phyloP scores from a whole-genome alignment of 2,113 vertebrate genomes.

The Apistogramma diplotaenia region DNA sequence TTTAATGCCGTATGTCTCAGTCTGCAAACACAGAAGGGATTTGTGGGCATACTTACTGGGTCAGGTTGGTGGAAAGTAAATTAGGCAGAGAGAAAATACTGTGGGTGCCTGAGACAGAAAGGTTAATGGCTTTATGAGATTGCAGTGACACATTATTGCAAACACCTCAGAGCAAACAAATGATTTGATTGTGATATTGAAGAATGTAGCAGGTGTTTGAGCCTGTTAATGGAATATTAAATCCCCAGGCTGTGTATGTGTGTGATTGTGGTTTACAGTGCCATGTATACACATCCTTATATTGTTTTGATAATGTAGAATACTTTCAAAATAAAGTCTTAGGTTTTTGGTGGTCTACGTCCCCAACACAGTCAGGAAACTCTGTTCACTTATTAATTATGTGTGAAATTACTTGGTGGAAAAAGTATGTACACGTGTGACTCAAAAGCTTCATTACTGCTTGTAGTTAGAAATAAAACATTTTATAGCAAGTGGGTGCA shows the following conservation, averaged over 20 bases:
- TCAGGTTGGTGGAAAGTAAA: slow-evolving; percentile 31
- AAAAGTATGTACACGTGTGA: background rate
- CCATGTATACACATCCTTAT: background rate
- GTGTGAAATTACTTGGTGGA: background rate
- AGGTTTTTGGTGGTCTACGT: background rate
- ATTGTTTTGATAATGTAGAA: background rate
- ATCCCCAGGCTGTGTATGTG: background rate
- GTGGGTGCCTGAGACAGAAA: slow-evolving; percentile 33
- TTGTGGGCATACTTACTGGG: slow-evolving; percentile 33
- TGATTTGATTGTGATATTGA: slow-evolving; percentile 34
- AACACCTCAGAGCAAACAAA: slow-evolving; percentile 57
- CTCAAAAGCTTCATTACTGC: background rate
- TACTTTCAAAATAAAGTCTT: background rate
- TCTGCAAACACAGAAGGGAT: slow-evolving; percentile 16
- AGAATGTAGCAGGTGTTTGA: slow-evolving; percentile 10
- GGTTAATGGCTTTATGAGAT: slow-evolving; percentile 61
- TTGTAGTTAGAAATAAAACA: background rate
- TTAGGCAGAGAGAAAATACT: slow-evolving; percentile 37
- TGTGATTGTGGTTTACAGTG: background rate
- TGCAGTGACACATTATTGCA: slow-evolving; percentile 49
- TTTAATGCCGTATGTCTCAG: background rate
- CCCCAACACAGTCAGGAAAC: background rate
- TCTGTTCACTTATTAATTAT: background rate
- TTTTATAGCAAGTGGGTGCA: background rate
- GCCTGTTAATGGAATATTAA: slow-evolving; percentile 43